phyloP scores from a whole-genome alignment of 2,797 vertebrate species.

The Linurgus olivaceus region DNA sequence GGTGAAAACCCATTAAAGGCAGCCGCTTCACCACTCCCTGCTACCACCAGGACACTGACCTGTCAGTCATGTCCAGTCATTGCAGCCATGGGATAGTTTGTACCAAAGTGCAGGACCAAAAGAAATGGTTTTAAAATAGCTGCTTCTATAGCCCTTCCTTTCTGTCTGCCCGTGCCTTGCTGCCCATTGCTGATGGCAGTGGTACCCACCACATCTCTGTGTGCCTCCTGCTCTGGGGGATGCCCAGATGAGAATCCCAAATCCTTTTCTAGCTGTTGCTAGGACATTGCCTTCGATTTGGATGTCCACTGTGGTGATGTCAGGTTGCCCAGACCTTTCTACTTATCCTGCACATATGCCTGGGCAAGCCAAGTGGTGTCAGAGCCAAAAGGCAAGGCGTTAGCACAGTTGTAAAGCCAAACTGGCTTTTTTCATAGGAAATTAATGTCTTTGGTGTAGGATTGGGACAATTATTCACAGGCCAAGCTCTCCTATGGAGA shows the following conservation, averaged over 20 bases:
- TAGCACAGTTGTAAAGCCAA: neutral
- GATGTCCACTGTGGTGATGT: neutral
- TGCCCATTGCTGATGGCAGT: neutral
- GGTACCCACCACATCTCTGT: fast-evolving
- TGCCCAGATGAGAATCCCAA: neutral
- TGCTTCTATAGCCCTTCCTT: neutral
- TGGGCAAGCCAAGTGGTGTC: neutral
- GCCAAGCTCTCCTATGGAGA: neutral
- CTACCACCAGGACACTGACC: neutral
- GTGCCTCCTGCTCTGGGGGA: neutral
- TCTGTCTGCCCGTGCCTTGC: fast-evolving
- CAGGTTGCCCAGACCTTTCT: neutral
- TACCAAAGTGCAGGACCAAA: neutral
- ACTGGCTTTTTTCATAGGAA: neutral
- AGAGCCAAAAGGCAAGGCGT: neutral
- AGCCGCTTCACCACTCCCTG: neutral
- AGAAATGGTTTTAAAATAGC: neutral
- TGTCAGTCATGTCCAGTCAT: neutral
- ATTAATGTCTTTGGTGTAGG: neutral
- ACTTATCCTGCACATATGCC: neutral
- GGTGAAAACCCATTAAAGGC: slow-evolving; percentile 32
- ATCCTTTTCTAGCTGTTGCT: fast-evolving
- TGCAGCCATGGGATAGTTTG: neutral
- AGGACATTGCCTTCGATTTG: neutral
- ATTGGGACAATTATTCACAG: fast-evolving